These are phyloP conservation scores for Ptychadena robeensis DNA, from an alignment of 2,797 vertebrate genomes.

Conservation along the genomic window DNA sequence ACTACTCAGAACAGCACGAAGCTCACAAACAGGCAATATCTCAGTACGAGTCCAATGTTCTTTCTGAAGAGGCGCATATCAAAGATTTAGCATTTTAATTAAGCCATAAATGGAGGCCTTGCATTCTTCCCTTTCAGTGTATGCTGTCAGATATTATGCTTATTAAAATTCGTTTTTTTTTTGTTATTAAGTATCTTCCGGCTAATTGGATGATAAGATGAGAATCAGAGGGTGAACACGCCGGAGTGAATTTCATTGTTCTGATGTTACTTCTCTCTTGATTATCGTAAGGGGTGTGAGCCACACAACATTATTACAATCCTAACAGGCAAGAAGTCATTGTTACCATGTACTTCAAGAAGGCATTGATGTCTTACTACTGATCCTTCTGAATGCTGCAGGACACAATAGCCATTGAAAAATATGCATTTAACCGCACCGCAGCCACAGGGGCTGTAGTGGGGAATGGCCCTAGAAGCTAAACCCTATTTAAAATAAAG, in stretches of 20 bases:
- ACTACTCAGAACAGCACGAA: conserved; percentile 21
- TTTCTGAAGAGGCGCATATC: conserved; percentile 66
- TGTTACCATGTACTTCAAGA: background rate
- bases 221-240: background rate
- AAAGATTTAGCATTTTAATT: conserved; percentile 67
- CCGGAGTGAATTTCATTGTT: conserved; percentile 1
- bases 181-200: conserved; percentile 36
- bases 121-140: conserved; percentile 38
- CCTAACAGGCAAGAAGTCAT: background rate
- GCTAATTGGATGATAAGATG: conserved; percentile 38
- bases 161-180: conserved; percentile 63
- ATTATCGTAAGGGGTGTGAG: background rate
- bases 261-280: background rate
- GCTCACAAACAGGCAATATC: background rate
- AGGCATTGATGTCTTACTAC: background rate
- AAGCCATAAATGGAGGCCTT: conserved; percentile 62
- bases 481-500: no score
- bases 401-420: background rate
- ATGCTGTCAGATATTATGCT: conserved; percentile 57
- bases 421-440: background rate
- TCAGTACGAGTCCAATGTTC: conserved; percentile 60
- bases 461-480: no score
- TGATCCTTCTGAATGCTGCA: background rate
- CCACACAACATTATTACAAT: conserved; percentile 7
- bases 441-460: no score